Evolutionary conservation across 2,888 invertebrate genomes (phyloP), one percentile per base, ranked within the genome.

Genomic region (Eretmocerus hayati): DNA sequence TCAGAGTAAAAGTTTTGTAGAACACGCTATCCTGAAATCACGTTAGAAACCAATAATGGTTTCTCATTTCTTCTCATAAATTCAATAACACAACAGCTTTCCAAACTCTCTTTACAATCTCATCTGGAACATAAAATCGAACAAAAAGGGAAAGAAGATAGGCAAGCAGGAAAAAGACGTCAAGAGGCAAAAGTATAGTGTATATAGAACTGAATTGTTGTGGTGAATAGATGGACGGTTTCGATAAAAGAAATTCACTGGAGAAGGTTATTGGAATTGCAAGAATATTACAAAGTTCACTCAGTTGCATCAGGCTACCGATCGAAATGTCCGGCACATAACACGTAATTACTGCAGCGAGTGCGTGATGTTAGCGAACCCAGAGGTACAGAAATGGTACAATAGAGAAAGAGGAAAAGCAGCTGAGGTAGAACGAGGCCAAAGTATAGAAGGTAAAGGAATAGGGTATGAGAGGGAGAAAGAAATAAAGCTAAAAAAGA

Each of bases 211-310:
- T n/a, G n/a, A n/a, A n/a, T n/a, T n/a, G n/a, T n/a, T n/a, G n/a
- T n/a, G n/a, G n/a, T n/a, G n/a, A n/a, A n/a, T n/a, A n/a, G n/a
- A n/a, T n/a, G n/a, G n/a, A n/a, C n/a, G n/a, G n/a, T n/a, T n/a
- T n/a, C n/a, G n/a, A n/a, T 30, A 30, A 26, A 23, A n/a, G 15
- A 35, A 11, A 33, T 16, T 38, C 16, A 45, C 47, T 48, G 16
- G 47, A 52, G 52, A 48, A 35, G 39, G 37, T 45, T 48, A 52
- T 52, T 48, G 45, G 45, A 48, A 52, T 52, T 38, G 44, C 31
- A 42, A 38, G 45, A 45, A 48, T 48, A 52, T 48, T 47, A 48
- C 48, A 21, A 26, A 16, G 32, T 8, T 32, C 18, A 13, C 3
- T 16, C 26, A 11, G 26, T 11, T 26, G 26, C 26, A 6, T 6